These are phyloP conservation scores for Phataginus tricuspis DNA, from an alignment of 2,797 vertebrate species.

Conservation along the genomic window DNA sequence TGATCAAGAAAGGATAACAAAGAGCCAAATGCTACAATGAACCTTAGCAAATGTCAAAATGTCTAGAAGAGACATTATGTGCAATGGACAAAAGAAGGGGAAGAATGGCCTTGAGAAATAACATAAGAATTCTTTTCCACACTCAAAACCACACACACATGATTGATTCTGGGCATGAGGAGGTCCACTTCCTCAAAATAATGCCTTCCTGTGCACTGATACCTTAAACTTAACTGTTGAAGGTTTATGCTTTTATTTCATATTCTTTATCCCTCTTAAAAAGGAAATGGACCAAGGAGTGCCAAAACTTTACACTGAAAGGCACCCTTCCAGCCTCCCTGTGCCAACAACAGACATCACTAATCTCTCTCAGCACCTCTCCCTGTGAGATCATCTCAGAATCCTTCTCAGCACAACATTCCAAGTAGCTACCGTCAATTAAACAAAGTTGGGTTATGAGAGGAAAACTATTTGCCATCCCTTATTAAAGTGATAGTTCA, in stretches of 20 bases:
- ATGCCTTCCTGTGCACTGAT: neutral
- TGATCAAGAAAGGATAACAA: neutral
- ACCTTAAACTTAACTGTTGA: neutral
- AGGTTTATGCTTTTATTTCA: neutral
- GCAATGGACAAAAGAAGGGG: neutral
- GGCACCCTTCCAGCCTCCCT: neutral
- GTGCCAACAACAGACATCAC: neutral
- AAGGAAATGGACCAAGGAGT: neutral
- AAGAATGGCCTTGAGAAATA: neutral
- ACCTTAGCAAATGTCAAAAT: neutral
- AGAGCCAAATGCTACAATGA: neutral
- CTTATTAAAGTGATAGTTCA: neutral
- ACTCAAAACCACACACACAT: neutral
- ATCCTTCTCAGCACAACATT: neutral
- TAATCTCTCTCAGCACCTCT: neutral
- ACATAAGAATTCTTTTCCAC: neutral
- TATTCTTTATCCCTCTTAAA: neutral
- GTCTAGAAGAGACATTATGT: neutral
- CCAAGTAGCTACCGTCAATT: neutral
- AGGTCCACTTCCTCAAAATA: neutral
- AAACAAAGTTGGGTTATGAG: neutral
- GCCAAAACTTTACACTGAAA: neutral
- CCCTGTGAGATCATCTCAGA: neutral
- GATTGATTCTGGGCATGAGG: neutral
- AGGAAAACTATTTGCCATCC: neutral